These are phyloP conservation scores for Leptopilina syphax DNA, from an alignment of 2,888 invertebrate genomes.

Conservation along the genomic window DNA sequence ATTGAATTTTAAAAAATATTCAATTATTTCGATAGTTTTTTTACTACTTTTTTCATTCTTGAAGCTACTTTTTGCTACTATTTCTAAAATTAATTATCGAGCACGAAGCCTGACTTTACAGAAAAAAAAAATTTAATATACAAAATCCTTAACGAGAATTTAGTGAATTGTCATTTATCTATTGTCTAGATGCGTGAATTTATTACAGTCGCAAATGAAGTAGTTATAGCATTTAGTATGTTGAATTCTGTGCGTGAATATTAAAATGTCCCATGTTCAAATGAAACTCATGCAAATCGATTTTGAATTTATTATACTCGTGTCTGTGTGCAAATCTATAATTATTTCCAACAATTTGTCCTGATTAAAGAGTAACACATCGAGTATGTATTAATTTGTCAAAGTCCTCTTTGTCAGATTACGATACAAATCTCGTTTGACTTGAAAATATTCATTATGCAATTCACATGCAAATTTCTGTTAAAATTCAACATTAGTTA, in stretches of 20 bases:
- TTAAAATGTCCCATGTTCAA: constrained; percentile 54
- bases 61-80: no score
- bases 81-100: no score
- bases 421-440: neutral
- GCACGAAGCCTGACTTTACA: no score
- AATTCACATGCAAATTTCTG: constrained; percentile 2
- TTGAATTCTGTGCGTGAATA: constrained; percentile 7
- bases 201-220: constrained; percentile 47
- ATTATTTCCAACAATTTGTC: constrained; percentile 63
- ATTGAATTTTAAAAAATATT: no score
- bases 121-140: no score
- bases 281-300: constrained; percentile 62
- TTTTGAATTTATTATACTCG: constrained; percentile 61
- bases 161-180: no score
- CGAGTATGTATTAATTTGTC: constrained; percentile 60
- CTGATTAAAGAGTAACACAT: constrained; percentile 57
- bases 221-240: neutral
- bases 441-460: constrained; percentile 9
- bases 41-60: no score
- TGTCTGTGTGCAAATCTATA: constrained; percentile 59
- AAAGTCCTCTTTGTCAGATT: constrained; percentile 51
- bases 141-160: no score
- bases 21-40: no score
- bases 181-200: constrained; percentile 24
- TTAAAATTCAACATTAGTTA: neutral